Base-by-base conservation (phyloP, 2,888 invertebrate genomes). In the Sphinx pinastri region DNA sequence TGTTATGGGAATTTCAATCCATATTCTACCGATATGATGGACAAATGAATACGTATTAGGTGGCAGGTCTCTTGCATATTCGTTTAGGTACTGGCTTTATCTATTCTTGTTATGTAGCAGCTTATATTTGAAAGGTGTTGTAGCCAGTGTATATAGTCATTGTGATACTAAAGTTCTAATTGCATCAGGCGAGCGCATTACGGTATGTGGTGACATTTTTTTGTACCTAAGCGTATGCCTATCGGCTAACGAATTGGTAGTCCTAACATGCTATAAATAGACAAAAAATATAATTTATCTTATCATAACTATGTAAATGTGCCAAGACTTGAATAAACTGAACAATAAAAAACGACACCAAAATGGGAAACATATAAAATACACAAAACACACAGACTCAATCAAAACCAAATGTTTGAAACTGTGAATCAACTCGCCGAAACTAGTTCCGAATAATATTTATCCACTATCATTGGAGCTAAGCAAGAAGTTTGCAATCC, bases 361-460 rank as follows among this genome's bases (percentile, higher is more conserved):
- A 74, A 72, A 68, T 66, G 25, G 68, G 58, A 52, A 52, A 8
- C 38, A 57, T 55, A 69, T 69, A 68, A 72, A 67, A 69, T 68
- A 69, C 70, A 72, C 49, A 71, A 73, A 74, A 74, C 74, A 70
- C 68, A 75, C 63, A 75, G 79, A 82, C 81, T 84, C 84, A 84
- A 85, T 86, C 84, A 87, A 85, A 87, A 82, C 78, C 79, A 82
- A 82, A 80, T 79, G 82, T 83, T 85, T 80, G 74, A 75, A 87
- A 87, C 85, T 83, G 73, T 69, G 81, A 84, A 85, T 84, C 84
- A 85, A 85, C 86, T 78, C 77, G 77, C 81, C 80, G 76, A 83
- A 89, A 88, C 86, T 83, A 84, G 84, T 88, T 84, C 77, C 77
- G 80, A 84, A 88, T 88, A 88, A 86, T 88, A 90, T 89, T 89